A percentile compares a stretch with the other conserved stretches of the same genome.
These are phyloP conservation scores for Zaprionus bogoriensis DNA, from an alignment of 2,888 invertebrate genomes.

Conservation along the genomic window DNA sequence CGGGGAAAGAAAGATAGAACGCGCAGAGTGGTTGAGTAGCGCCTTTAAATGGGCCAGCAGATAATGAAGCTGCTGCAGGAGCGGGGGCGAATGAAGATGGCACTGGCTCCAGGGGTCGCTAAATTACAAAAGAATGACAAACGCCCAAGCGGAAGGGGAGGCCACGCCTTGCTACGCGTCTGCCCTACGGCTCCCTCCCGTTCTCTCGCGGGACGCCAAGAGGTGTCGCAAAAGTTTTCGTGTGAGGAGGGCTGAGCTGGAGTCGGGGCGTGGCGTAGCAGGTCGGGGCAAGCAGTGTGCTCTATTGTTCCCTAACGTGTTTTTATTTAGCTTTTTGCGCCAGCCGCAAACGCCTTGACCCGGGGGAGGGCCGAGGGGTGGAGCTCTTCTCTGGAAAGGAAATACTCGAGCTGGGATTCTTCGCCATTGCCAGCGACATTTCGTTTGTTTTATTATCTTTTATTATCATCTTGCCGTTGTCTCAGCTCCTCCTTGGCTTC, in stretches of 20 bases:
- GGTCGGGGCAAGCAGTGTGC: slow-evolving; percentile 28
- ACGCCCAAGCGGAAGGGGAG: slow-evolving; percentile 29
- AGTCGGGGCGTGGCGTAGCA: background rate
- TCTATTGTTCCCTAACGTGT: slow-evolving; percentile 78
- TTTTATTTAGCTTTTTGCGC: slow-evolving; percentile 59
- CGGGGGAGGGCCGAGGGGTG: no score
- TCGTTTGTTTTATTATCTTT: slow-evolving; percentile 75
- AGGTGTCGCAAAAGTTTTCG: slow-evolving; percentile 61
- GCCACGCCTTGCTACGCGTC: slow-evolving; percentile 7
- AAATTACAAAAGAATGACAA: slow-evolving; percentile 76
- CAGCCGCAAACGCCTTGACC: no score
- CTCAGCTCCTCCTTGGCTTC: slow-evolving; percentile 5
- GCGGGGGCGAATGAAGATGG: background rate
- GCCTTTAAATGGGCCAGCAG: slow-evolving; percentile 13
- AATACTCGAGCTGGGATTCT: background rate
- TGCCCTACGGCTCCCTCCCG: slow-evolving; percentile 1
- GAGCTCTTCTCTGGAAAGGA: background rate
- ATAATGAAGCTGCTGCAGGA: slow-evolving; percentile 47
- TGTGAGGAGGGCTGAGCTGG: background rate
- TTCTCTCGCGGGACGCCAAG: slow-evolving; percentile 26
- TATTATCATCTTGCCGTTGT: slow-evolving; percentile 64
- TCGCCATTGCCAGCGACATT: slow-evolving; percentile 52
- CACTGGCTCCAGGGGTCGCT: slow-evolving; percentile 42
- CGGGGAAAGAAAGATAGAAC: background rate
- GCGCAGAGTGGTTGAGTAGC: background rate